Conservation (phyloP, 2,113 vertebrate species). For the Alethe castanea region DNA sequence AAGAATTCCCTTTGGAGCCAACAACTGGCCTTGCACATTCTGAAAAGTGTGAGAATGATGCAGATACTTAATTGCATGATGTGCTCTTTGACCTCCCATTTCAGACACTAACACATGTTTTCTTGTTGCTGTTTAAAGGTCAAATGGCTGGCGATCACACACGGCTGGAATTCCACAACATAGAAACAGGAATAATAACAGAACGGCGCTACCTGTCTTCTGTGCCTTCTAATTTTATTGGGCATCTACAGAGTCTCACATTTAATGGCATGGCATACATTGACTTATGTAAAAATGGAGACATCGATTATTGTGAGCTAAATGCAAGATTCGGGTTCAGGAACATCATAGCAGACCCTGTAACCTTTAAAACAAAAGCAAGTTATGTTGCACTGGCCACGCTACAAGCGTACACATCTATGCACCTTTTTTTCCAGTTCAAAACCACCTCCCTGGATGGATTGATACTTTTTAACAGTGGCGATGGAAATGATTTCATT, state of each 20-base stretch:
- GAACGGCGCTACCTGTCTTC: constrained; percentile 90
- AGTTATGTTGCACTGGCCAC: constrained; percentile 93
- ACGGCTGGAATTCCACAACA: constrained; percentile 97
- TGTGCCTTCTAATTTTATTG: constrained; percentile 97
- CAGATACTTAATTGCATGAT: not conserved
- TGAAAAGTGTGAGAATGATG: not conserved
- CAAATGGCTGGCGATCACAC: constrained; percentile 98
- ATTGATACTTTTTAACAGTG: constrained; percentile 96
- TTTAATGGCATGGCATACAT: constrained; percentile 99
- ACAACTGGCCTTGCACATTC: not conserved
- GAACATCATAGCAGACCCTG: constrained; percentile 96
- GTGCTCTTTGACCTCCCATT: not conserved
- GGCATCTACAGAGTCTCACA: constrained; percentile 94
- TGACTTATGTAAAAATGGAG: constrained; percentile 97
- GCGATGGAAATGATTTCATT: constrained; percentile 98
- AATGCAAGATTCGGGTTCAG: constrained; percentile 97
- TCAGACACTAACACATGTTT: constrained; percentile 21
- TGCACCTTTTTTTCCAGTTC: constrained; percentile 99
- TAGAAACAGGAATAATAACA: constrained; percentile 97
- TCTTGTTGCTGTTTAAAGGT: constrained; percentile 75
- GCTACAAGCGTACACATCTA: constrained; percentile 96
- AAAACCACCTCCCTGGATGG: constrained; percentile 97
- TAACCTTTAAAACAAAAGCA: constrained; percentile 98
- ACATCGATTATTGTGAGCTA: constrained; percentile 98
- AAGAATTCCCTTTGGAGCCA: not conserved